Percentiles rank a stretch among this genome's conserved stretches.
These are phyloP conservation scores for Callyntrura guangdongensis DNA, from an alignment of 2,888 invertebrate species.

Conservation along the genomic window DNA sequence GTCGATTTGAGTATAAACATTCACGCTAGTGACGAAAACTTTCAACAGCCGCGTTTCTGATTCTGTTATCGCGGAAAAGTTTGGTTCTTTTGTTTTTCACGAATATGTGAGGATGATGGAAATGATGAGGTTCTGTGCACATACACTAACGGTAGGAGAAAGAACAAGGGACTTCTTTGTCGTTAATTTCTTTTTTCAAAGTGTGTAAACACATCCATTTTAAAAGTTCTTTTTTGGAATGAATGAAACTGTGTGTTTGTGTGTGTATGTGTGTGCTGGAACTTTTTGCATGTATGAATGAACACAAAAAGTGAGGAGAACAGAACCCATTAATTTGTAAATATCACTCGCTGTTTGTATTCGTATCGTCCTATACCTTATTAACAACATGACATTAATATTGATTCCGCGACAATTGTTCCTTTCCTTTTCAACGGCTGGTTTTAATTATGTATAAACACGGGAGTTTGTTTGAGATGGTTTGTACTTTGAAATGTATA, in stretches of 20 bases:
- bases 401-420: slow-evolving; percentile 43
- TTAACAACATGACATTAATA: slow-evolving; percentile 9
- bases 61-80: neutral
- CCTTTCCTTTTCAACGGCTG: slow-evolving; percentile 51
- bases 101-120: neutral
- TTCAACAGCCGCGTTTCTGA: neutral
- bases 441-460: slow-evolving; percentile 35
- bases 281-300: slow-evolving; percentile 75
- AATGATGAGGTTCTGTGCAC: neutral
- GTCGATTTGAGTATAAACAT: neutral
- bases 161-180: neutral
- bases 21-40: neutral
- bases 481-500: neutral
- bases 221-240: slow-evolving; percentile 11
- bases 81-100: neutral
- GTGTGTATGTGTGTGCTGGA: slow-evolving; percentile 40
- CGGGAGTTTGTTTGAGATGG: neutral
- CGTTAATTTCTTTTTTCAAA: slow-evolving; percentile 11
- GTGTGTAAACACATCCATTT: neutral
- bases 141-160: neutral
- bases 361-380: slow-evolving; percentile 4
- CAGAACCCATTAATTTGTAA: slow-evolving; percentile 23
- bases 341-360: too few relatives aligned
- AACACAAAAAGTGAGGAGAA: slow-evolving; percentile 35
- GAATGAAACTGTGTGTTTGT: neutral